Evolutionary conservation across 2,888 invertebrate species (phyloP).

Genomic region (Saturnia pavonia): DNA sequence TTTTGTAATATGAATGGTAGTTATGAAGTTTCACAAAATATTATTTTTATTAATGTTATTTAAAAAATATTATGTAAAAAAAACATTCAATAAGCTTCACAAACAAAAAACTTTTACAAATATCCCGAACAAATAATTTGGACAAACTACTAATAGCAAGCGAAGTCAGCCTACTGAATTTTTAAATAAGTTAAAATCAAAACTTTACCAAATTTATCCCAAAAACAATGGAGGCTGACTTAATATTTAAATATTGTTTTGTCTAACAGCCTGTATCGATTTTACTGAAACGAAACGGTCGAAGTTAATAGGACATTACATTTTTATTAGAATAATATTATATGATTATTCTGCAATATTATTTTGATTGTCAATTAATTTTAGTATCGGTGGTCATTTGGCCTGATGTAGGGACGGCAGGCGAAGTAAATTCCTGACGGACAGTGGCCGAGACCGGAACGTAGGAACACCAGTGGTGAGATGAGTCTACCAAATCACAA

Average conservation of each 20-base stretch:
- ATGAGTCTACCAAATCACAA: too few species aligned
- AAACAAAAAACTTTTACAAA: constrained; percentile 1
- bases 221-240: constrained; percentile 23
- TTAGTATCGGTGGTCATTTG: too few species aligned
- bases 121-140: not conserved
- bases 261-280: constrained; percentile 28
- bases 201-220: not conserved
- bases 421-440: too few species aligned
- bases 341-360: too few species aligned
- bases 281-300: constrained; percentile 6
- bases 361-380: too few species aligned
- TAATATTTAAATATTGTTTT: constrained; percentile 27
- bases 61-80: not conserved
- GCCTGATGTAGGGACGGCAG: too few species aligned
- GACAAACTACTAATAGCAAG: not conserved
- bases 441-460: too few species aligned
- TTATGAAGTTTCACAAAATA: too few species aligned
- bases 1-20: too few species aligned
- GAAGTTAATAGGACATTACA: not conserved
- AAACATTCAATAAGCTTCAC: not conserved
- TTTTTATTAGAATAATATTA: not conserved
- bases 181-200: constrained; percentile 5
- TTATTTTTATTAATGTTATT: too few species aligned
- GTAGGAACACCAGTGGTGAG: too few species aligned
- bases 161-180: not conserved